Evolutionary conservation across 2,113 vertebrate species (phyloP), one percentile per base, ranked within the genome.

Genomic region (Mustela lutreola): DNA sequence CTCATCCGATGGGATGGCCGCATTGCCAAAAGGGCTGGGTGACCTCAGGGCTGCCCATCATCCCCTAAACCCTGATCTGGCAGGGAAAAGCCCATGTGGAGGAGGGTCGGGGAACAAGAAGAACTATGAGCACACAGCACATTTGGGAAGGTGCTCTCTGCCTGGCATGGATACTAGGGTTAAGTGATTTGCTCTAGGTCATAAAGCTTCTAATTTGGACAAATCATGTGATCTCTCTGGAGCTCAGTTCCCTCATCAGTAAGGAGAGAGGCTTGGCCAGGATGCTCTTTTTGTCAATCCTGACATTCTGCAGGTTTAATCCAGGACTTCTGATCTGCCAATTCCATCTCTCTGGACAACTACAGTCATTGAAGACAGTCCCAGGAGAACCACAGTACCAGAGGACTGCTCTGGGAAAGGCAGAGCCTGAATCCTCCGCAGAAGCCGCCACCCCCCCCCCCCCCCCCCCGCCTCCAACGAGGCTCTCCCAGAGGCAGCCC

Each of bases 1-100:
- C 60, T 94, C 70, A 58, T 36, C 73, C 21, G 22, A 7, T 2
- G 24, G 33, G 19, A 60, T 48, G 58, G 58, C 28, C 1, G 1
- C 71, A 67, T 11, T 89, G 76, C 81, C 91, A 93, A 70, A 90
- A 73, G 95, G 95, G 39, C 81, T 93, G 53, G 45, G 91, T 83
- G 91, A 95, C 94, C 95, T 92, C 82, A 48, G 56, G 26, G 8
- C 56, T 90, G 50, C 39, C 95, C 58, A n/a, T 88, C 75, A n/a
- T 18, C 18, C 56, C 83, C 56, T 31, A 85, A 85, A 33, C 14
- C 33, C 75, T 50, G 36, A 70, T 62, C 31, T 86, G 87, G 91
- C 39, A 73, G 63, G 24, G 8, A 79, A 83, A 83, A 42, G 36
- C 63, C 62, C 7, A 5, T 1, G 15, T 1, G 33, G 82, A 97